phyloP scores from a whole-genome alignment of 2,113 vertebrate species.

The Xiphias gladius region DNA sequence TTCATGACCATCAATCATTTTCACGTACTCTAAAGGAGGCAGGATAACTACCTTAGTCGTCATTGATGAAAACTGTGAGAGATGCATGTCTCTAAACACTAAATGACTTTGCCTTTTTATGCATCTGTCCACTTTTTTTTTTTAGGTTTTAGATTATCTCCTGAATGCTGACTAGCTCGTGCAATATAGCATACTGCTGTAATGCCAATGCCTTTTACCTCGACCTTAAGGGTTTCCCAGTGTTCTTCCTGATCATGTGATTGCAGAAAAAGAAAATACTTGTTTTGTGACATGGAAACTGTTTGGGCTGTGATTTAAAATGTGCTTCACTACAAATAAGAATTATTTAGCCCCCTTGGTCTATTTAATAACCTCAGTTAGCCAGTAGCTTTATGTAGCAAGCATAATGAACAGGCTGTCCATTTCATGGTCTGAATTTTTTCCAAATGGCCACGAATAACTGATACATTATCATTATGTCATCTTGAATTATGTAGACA shows the following conservation, averaged over 20 bases:
- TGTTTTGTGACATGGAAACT: slow-evolving; percentile 6
- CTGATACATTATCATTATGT: background rate
- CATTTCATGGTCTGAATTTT: slow-evolving; percentile 40
- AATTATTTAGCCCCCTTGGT: slow-evolving; percentile 13
- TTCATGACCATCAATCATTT: slow-evolving; percentile 11
- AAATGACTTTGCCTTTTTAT: slow-evolving; percentile 50
- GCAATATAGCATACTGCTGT: slow-evolving; percentile 53
- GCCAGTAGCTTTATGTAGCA: slow-evolving; percentile 76
- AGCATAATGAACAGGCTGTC: slow-evolving; percentile 14
- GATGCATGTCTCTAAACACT: slow-evolving; percentile 66
- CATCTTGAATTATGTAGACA: slow-evolving; percentile 11
- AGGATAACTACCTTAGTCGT: slow-evolving; percentile 3
- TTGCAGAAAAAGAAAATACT: background rate
- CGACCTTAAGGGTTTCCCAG: slow-evolving; percentile 17
- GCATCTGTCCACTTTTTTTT: slow-evolving; percentile 12
- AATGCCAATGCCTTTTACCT: slow-evolving; percentile 53
- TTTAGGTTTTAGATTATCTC: slow-evolving; percentile 2
- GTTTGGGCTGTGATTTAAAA: slow-evolving; percentile 15
- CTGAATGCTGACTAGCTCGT: slow-evolving; percentile 30
- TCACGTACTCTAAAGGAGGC: slow-evolving; percentile 12
- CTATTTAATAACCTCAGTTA: slow-evolving; percentile 35
- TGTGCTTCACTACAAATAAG: slow-evolving; percentile 7
- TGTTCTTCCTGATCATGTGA: slow-evolving; percentile 10
- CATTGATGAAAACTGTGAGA: slow-evolving; percentile 74
- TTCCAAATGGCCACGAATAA: slow-evolving; percentile 17